Base-by-base conservation (phyloP, 2,113 vertebrate species). In the Thymallus thymallus region DNA sequence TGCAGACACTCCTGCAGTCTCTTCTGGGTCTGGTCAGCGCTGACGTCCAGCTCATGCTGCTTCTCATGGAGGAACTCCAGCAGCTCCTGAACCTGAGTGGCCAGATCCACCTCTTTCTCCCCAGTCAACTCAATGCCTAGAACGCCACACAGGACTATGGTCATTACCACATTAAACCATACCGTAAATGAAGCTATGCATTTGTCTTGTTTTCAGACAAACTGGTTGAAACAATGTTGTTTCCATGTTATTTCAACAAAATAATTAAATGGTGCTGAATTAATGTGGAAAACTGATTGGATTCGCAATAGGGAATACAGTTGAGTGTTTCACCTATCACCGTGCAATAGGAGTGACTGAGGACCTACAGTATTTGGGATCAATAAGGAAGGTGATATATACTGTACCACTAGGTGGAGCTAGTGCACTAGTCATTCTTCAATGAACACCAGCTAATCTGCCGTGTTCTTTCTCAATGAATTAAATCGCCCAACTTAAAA, bases 41-140 rank as follows among this genome's bases (percentile, higher is more conserved):
- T 97, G 58, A 96, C 88, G 65, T 99, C 98, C 86, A 98, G 89
- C 73, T 99, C 97, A 3, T 97, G 97, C 79, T 98, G 97, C 79
- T 98, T 98, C 91, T 98, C 97, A 0, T 99, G 97, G 71, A 99
- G 95, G 81, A 98, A 99, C 91, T 99, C 96, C 88, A 99, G 87
- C 72, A 99, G 90, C 75, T 99, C 98, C 92, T 99, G 98, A 6
- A 99, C 97, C 91, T 99, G 97, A n/a, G 95, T 94, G 0, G 96
- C 96, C 89, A 99, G 87, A 87, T 99, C 97, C 77, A 96, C 94
- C 87, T 99, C 98, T 86, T 98, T 99, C 87, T 99, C 98, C 83
- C 96, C 95, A 0, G 96, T 97, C 84, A 99, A 90, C 87, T 99
- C 98, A 41, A 99, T 98, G 68, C 98, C 98, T 99, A 41, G 35